Percentiles rank a stretch among this genome's conserved stretches.
Conservation (phyloP, 2,113 vertebrate genomes). For the Carlito syrichta region DNA sequence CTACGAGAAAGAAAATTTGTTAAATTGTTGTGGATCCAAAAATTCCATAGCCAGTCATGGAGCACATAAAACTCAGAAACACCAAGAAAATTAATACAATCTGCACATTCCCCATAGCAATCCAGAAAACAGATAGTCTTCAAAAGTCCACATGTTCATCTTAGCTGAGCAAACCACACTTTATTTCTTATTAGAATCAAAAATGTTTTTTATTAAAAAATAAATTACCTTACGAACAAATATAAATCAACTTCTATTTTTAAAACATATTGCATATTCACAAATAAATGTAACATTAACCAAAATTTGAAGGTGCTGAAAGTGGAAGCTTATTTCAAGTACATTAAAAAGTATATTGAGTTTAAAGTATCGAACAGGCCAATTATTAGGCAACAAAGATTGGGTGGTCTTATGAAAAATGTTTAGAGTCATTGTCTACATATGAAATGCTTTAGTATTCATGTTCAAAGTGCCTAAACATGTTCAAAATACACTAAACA, state of each 20-base stretch:
- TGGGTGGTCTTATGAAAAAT: not conserved
- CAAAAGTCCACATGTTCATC: not conserved
- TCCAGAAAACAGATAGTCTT: not conserved
- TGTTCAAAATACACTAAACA: not conserved
- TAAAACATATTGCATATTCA: not conserved
- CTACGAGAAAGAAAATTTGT: not conserved
- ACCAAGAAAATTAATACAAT: constrained; percentile 30
- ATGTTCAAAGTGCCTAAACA: not conserved
- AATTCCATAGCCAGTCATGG: not conserved
- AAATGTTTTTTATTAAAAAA: not conserved
- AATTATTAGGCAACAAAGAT: not conserved
- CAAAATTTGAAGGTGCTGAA: not conserved
- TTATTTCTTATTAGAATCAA: not conserved
- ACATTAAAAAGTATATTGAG: not conserved
- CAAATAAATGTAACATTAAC: not conserved
- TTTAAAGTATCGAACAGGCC: not conserved
- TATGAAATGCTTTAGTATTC: not conserved
- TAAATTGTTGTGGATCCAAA: not conserved
- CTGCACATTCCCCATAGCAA: not conserved
- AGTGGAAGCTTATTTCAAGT: not conserved
- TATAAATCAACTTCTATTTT: not conserved
- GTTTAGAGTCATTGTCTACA: not conserved
- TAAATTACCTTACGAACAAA: not conserved
- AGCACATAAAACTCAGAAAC: not conserved
- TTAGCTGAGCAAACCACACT: not conserved